phyloP scores from a whole-genome alignment of 2,888 invertebrate species.

The Lordiphosa fenestrarum region DNA sequence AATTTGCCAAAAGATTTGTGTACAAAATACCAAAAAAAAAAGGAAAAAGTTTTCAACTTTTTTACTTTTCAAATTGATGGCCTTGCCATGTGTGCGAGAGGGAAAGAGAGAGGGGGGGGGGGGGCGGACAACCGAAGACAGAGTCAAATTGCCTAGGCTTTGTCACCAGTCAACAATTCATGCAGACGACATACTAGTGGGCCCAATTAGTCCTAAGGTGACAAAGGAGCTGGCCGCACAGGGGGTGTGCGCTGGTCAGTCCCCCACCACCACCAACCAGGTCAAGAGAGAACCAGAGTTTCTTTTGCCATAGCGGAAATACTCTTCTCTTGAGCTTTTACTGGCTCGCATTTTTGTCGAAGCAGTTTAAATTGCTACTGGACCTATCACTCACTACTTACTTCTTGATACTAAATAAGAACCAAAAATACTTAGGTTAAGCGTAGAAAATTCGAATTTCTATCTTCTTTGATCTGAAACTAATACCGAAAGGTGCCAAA shows the following conservation, averaged over 20 bases:
- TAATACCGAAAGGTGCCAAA: too few relatives aligned
- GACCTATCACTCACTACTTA: too few relatives aligned
- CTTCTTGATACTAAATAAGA: too few relatives aligned
- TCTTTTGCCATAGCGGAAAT: background rate
- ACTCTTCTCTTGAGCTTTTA: too few relatives aligned
- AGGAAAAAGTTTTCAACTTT: slow-evolving; percentile 51
- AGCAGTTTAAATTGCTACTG: too few relatives aligned
- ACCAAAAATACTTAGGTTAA: too few relatives aligned
- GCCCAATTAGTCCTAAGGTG: slow-evolving; percentile 42
- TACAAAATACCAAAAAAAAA: background rate
- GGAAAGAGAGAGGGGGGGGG: background rate
- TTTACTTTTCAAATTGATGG: slow-evolving; percentile 53
- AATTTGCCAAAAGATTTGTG: slow-evolving; percentile 69
- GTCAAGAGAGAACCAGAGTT: background rate
- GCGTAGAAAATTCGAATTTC: too few relatives aligned
- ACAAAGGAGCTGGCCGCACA: slow-evolving; percentile 22
- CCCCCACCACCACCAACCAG: background rate
- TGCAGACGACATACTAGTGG: slow-evolving; percentile 5
- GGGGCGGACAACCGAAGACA: background rate
- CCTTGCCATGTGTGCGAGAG: slow-evolving; percentile 23
- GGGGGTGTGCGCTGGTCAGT: background rate
- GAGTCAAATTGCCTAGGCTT: slow-evolving; percentile 43
- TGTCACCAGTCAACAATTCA: slow-evolving; percentile 36
- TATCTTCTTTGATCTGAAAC: too few relatives aligned
- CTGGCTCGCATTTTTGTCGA: too few relatives aligned